Conservation (phyloP, 2,888 invertebrate species). For the Hemaris fuciformis region DNA sequence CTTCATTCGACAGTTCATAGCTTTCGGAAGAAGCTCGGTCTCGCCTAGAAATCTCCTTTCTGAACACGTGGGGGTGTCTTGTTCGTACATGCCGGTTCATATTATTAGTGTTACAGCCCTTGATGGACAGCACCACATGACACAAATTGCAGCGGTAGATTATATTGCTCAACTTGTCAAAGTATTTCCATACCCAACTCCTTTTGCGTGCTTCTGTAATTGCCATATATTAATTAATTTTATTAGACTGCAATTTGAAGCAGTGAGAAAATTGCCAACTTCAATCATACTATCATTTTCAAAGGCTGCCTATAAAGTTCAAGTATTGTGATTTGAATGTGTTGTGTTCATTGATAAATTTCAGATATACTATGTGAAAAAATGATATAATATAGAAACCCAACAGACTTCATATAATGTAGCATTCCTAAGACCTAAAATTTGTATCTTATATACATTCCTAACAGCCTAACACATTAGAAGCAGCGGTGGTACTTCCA, state of each 20-base stretch:
- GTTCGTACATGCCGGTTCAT: constrained; percentile 71
- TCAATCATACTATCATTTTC: no score
- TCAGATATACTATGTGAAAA: no score
- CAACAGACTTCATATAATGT: no score
- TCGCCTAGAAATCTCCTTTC: constrained; percentile 48
- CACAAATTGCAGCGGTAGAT: constrained; percentile 70
- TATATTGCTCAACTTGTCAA: constrained; percentile 63
- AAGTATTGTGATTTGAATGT: no score
- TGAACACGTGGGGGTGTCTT: constrained; percentile 57
- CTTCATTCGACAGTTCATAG: constrained; percentile 34
- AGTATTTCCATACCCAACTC: constrained; percentile 78
- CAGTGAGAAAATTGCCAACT: no score
- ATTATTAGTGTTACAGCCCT: constrained; percentile 74
- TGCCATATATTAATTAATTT: not conserved
- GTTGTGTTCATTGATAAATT: no score
- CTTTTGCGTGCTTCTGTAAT: constrained; percentile 61
- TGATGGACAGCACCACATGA: constrained; percentile 68
- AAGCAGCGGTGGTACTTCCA: no score
- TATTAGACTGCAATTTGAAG: not conserved
- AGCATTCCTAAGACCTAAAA: no score
- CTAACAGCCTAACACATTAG: no score
- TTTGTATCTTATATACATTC: no score
- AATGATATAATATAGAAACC: no score
- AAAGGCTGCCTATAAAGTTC: no score
- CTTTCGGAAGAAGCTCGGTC: constrained; percentile 25